Percentiles rank a stretch among this genome's conserved stretches.
Evolutionary conservation across 2,888 invertebrate species (phyloP).

Genomic region (Drosophila leonis): DNA sequence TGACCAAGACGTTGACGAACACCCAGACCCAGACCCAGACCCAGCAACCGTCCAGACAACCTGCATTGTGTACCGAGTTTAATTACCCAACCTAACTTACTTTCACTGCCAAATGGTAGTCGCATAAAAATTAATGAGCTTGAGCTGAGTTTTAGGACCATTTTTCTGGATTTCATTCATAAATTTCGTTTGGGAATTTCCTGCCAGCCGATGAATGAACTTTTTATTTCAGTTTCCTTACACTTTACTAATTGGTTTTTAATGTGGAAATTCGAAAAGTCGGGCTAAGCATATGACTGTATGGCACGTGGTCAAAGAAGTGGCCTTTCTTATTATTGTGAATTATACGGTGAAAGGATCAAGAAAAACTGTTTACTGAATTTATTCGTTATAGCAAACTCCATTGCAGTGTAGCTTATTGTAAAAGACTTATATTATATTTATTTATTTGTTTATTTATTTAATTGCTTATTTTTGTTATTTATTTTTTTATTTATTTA

Average conservation of each 20-base stretch:
- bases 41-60: conserved; percentile 39
- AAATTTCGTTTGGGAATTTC: conserved; percentile 59
- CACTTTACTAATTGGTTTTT: conserved; percentile 60
- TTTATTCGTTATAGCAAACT: neutral
- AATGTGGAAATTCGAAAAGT: conserved; percentile 58
- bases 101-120: conserved; percentile 68
- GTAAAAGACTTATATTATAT: neutral
- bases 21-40: conserved; percentile 5
- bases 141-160: conserved; percentile 18
- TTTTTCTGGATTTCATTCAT: conserved; percentile 61
- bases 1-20: conserved; percentile 54
- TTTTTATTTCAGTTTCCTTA: conserved; percentile 23
- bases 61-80: conserved; percentile 54
- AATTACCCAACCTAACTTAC: conserved; percentile 70
- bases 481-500: too few species aligned
- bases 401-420: neutral
- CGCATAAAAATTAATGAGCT: conserved; percentile 72
- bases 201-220: conserved; percentile 61
- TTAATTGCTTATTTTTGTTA: neutral
- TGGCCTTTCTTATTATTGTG: neutral
- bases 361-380: neutral
- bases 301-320: conserved; percentile 10
- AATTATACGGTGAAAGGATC: neutral
- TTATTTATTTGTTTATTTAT: too few species aligned
- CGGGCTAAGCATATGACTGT: neutral